Base-by-base conservation (phyloP, 2,113 vertebrate genomes). In the Hystrix brachyura region DNA sequence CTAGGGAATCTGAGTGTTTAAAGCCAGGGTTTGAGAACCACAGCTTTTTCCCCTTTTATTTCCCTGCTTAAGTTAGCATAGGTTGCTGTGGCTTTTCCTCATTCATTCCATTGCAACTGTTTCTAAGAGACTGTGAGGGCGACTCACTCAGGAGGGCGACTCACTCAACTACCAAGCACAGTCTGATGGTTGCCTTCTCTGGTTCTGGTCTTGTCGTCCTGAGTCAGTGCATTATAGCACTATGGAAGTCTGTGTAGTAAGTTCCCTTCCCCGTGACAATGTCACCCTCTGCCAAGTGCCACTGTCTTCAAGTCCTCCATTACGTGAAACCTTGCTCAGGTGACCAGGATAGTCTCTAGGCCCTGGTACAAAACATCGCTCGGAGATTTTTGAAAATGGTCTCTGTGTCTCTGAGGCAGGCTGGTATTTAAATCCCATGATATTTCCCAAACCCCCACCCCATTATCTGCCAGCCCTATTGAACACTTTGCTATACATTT, bases 401-500 rank as follows among this genome's bases (percentile, higher is more conserved):
- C 51, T 95, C 69, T 84, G 57, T 38, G 43, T 34, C 43, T 57
- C 51, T 29, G 85, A 89, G 21, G 46, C 60, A 88, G 34, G 62
- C 34, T 74, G 43, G 23, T n/a, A 62, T 72, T 69, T 46, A 79
- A 94, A 94, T 59, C 55, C n/a, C 86, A 53, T 38, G 18, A 18
- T 3, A 64, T 43, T 60, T 25, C 29, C 65, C 57, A 72, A 15
- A 18, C 8, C 9, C 3, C 2, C 6, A 29, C 59, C 14, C 69
- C 69, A 55, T 60, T 82, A 55, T 32, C 25, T 71, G 72, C 43
- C 55, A 69, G 51, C 60, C 46, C 48, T 85, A 53, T 27, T 34
- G 55, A 25, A 97, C 38, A 80, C 74, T 76, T 83, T 69, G 69
- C 46, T 91, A 7, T 48, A 38, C 79, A 48, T 65, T 91, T 91